A percentile compares a stretch with the other conserved stretches of the same genome.
These are phyloP conservation scores for Scrobipalpa atriplicella DNA, from an alignment of 2,888 invertebrate genomes.

Conservation along the genomic window DNA sequence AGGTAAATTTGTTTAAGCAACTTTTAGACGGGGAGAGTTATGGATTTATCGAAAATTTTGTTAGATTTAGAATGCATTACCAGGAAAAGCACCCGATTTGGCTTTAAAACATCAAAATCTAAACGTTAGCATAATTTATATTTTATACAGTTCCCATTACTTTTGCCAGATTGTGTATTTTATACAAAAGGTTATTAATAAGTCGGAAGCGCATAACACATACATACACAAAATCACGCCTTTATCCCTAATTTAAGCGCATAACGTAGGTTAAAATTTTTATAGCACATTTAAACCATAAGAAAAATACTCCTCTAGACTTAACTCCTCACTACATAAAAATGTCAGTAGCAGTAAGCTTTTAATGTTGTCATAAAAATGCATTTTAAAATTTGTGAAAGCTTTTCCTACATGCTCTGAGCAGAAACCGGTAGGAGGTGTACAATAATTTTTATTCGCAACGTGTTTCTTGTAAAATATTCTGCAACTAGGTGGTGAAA, in stretches of 20 bases:
- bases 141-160: too few species aligned
- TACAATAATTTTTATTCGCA: neutral
- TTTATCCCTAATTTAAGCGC: too few species aligned
- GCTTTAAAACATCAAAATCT: neutral
- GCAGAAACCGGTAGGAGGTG: neutral
- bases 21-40: neutral
- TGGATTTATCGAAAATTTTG: neutral
- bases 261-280: neutral
- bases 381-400: slow-evolving; percentile 9
- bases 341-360: neutral
- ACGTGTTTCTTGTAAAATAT: neutral
- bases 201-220: too few species aligned
- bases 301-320: neutral
- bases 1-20: slow-evolving; percentile 14
- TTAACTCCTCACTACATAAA: slow-evolving; percentile 4
- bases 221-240: too few species aligned
- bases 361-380: slow-evolving; percentile 16
- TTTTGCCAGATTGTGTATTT: too few species aligned
- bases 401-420: neutral
- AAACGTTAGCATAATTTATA: too few species aligned
- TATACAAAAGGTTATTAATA: too few species aligned
- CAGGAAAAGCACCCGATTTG: too few species aligned
- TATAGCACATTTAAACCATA: neutral
- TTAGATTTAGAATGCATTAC: too few species aligned
- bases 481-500: neutral